Evolutionary conservation across 2,888 invertebrate species (phyloP), one percentile per base, ranked within the genome.

Genomic region (Lissocephala sabroskyi): DNA sequence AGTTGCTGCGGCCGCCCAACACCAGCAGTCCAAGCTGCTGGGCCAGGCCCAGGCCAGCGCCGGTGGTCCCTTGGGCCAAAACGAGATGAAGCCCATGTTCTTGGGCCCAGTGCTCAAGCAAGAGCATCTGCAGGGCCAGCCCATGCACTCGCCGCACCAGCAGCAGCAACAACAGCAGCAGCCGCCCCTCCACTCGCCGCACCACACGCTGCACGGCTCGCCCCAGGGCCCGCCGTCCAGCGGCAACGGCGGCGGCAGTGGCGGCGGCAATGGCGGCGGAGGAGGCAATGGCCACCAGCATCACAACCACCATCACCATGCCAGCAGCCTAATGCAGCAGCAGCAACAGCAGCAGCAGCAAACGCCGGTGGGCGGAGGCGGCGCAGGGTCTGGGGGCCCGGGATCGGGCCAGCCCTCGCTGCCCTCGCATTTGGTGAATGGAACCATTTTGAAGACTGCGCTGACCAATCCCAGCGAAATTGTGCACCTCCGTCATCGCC

Each of bases 391-490:
- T 32, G 83, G 80, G 71, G 84, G 40, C 37, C 45, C 33, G 30
- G 53, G 49, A 16, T 64, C 52, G 0, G 41, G 42, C 9, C 68
- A 68, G 29, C 49, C 65, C 17, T 48, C 66, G 63, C 55, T 85
- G 66, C 91, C 91, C 84, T 89, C 92, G 70, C 92, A 93, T 86
- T 89, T 95, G 83, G 92, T 94, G 83, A 95, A 95, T 83, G 96
- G 96, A 80, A 94, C 94, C 83, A 96, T 96, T 82, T 89, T 96
- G 77, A 96, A 96, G 88, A 95, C 96, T 85, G 96, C 96, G 66
- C 89, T 96, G 79, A 96, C 96, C 73, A 96, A 95, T 86, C 96
- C 96, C 71, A 95, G 94, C 86, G 96, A 96, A 89, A 91, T 95
- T 79, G 92, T 93, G 68, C 95, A 94, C 85, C 88, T 95, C 84